These are phyloP conservation scores for Dinomys branickii DNA, from an alignment of 2,113 vertebrate species.

Conservation along the genomic window DNA sequence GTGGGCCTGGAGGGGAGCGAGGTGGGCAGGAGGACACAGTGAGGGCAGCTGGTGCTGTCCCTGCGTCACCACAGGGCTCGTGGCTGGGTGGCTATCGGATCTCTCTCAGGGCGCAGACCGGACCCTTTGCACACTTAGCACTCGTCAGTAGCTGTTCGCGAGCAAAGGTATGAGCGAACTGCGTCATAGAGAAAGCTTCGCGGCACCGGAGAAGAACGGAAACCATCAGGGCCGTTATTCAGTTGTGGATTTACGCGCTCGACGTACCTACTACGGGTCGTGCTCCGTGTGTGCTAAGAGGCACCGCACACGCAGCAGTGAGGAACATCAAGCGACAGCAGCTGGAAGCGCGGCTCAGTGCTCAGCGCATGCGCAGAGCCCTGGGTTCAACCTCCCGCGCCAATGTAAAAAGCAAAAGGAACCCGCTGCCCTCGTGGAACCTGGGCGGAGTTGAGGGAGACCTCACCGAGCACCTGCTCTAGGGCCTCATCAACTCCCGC, in stretches of 20 bases:
- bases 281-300: not conserved
- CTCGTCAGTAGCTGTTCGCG: not conserved
- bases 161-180: not conserved
- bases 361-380: not conserved
- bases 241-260: not conserved
- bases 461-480: not conserved
- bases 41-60: not conserved
- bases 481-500: not conserved
- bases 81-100: not conserved
- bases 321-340: not conserved
- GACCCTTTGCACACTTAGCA: no score
- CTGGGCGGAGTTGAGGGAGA: not conserved
- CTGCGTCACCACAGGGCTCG: not conserved
- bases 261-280: not conserved
- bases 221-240: not conserved
- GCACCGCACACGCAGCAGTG: not conserved
- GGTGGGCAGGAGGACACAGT: not conserved
- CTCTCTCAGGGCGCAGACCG: not conserved
- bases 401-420: not conserved
- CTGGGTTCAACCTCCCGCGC: not conserved
- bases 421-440: not conserved
- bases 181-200: not conserved
- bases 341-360: not conserved
- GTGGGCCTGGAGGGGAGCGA: not conserved
- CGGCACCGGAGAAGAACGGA: not conserved